Conservation (phyloP, 2,113 vertebrate species). For the Nicator chloris region DNA sequence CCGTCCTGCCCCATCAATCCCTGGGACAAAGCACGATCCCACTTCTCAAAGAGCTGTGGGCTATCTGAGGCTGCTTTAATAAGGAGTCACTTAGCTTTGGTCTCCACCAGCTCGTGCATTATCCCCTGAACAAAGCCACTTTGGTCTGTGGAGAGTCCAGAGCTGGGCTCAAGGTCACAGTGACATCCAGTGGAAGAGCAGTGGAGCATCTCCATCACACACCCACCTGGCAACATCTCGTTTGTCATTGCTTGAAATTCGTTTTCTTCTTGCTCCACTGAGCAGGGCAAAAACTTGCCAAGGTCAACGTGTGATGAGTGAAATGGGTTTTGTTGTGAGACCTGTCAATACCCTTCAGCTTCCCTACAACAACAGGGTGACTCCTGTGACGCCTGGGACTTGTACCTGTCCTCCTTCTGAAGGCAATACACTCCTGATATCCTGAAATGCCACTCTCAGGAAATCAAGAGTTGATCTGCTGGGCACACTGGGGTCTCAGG, state of each 20-base stretch:
- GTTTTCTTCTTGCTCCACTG: neutral
- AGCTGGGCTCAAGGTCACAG: slow-evolving; percentile 34
- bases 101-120: neutral
- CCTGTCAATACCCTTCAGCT: slow-evolving; percentile 3
- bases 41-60: neutral
- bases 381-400: neutral
- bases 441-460: slow-evolving; percentile 4
- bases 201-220: neutral
- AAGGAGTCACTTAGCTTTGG: neutral
- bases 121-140: slow-evolving; percentile 17
- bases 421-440: neutral
- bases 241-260: neutral
- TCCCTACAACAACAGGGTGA: neutral
- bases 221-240: neutral
- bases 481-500: neutral
- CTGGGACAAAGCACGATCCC: neutral
- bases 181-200: slow-evolving; percentile 25
- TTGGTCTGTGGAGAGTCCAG: neutral
- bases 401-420: neutral
- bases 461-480: neutral
- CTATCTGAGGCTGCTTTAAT: neutral
- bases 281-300: slow-evolving; percentile 9
- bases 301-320: slow-evolving; percentile 19
- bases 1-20: neutral
- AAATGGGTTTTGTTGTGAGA: neutral